Conservation (phyloP, 2,797 vertebrate species). For the Crocodylus rhombifer region DNA sequence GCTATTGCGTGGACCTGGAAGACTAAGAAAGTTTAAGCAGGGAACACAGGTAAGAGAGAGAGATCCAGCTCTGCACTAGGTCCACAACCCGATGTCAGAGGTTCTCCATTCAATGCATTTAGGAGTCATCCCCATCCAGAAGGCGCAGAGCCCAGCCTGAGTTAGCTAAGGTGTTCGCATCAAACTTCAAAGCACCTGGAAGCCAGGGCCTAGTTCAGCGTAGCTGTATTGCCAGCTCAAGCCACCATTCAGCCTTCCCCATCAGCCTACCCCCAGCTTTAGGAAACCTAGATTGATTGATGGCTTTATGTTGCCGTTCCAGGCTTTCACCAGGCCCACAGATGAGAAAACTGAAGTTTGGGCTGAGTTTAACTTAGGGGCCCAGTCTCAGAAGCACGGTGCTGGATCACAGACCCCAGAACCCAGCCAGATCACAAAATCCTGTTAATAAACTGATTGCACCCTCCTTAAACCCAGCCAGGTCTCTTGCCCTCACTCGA, state of each 20-base stretch:
- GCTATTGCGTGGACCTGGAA: not conserved
- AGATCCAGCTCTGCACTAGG: not conserved
- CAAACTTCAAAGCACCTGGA: not conserved
- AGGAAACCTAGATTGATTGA: not conserved
- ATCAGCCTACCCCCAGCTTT: accelerated
- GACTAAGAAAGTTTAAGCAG: not conserved
- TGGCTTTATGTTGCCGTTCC: not conserved
- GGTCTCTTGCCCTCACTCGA: not conserved
- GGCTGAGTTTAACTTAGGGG: not conserved
- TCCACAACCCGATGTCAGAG: not conserved
- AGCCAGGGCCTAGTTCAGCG: not conserved
- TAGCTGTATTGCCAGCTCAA: not conserved
- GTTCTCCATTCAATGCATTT: accelerated
- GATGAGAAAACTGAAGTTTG: not conserved
- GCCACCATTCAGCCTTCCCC: not conserved
- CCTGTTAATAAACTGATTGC: not conserved
- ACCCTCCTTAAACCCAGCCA: not conserved
- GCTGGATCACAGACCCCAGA: not conserved
- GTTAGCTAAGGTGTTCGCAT: not conserved
- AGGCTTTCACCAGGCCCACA: not conserved
- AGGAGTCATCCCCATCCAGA: not conserved
- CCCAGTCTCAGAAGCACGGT: not conserved
- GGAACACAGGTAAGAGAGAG: not conserved
- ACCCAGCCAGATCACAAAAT: not conserved
- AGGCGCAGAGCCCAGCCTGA: not conserved